A percentile compares a stretch with the other conserved stretches of the same genome.
phyloP scores from a whole-genome alignment of 2,888 invertebrate species.

The Psococerastis gibbosa region DNA sequence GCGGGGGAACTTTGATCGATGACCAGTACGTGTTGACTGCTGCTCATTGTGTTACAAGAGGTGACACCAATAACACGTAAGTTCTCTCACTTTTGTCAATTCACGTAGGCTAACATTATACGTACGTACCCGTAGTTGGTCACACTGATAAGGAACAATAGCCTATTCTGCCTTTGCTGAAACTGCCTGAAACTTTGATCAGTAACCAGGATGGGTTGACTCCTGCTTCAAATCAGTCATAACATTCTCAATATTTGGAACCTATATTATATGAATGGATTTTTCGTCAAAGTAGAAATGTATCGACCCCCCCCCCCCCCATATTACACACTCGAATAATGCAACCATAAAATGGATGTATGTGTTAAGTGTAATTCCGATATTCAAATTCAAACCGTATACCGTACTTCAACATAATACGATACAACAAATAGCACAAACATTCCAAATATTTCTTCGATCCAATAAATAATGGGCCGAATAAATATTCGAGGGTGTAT shows the following conservation, averaged over 20 bases:
- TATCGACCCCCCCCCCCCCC: too few relatives aligned
- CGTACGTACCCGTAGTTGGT: conserved; percentile 26
- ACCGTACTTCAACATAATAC: too few relatives aligned
- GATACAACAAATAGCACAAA: too few relatives aligned
- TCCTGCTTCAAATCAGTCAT: conserved; percentile 19
- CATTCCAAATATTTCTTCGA: too few relatives aligned
- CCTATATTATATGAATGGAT: too few relatives aligned
- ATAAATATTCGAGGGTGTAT: too few relatives aligned
- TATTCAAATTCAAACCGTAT: too few relatives aligned
- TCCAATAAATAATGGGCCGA: too few relatives aligned
- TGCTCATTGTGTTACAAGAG: conserved; percentile 24
- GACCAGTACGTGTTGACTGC: conserved; percentile 24
- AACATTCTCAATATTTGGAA: conserved; percentile 5
- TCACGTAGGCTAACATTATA: conserved; percentile 12
- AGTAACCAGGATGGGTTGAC: conserved; percentile 24
- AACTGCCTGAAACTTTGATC: conserved; percentile 22
- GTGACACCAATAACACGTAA: background rate
- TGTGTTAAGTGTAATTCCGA: too few relatives aligned
- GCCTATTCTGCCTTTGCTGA: conserved; percentile 21
- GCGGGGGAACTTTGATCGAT: conserved; percentile 24
- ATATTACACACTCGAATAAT: too few relatives aligned
- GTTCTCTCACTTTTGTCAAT: background rate
- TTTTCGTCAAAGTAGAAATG: too few relatives aligned
- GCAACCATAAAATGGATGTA: too few relatives aligned
- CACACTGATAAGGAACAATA: conserved; percentile 22